Evolutionary conservation across 2,888 invertebrate genomes (phyloP).

Genomic region (Notocelia uddmanniana): DNA sequence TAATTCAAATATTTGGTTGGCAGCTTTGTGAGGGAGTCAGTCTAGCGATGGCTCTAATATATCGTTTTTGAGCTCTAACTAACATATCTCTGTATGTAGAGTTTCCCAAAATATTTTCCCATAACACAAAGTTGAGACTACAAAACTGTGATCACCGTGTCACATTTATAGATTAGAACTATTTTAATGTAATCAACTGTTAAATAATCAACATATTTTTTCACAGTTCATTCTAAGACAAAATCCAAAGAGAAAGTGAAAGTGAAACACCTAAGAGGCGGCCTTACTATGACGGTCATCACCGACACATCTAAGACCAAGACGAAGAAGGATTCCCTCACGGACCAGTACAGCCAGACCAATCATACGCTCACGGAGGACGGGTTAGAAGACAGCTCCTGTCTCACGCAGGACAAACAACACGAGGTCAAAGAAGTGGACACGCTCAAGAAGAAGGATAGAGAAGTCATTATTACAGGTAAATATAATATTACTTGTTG

Average conservation of each 20-base stretch:
- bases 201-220: neutral
- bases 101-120: too few species aligned
- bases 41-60: too few species aligned
- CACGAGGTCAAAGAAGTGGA: slow-evolving; percentile 27
- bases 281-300: neutral
- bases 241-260: slow-evolving; percentile 29
- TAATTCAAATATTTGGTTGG: too few species aligned
- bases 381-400: slow-evolving; percentile 8
- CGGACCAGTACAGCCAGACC: slow-evolving; percentile 17
- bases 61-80: too few species aligned
- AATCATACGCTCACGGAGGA: slow-evolving; percentile 28
- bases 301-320: slow-evolving; percentile 5
- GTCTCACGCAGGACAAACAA: slow-evolving; percentile 1
- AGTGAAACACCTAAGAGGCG: slow-evolving; percentile 16
- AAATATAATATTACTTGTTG: too few species aligned
- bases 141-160: too few species aligned
- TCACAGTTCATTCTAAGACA: slow-evolving; percentile 14
- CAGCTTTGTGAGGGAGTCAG: too few species aligned
- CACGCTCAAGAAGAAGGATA: slow-evolving; percentile 4
- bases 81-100: too few species aligned
- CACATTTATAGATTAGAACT: too few species aligned
- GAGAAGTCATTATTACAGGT: slow-evolving; percentile 34
- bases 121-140: too few species aligned
- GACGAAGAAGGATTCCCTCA: neutral
- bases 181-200: too few species aligned